Base-by-base conservation (phyloP, 2,113 vertebrate species). In the Prinia subflava region DNA sequence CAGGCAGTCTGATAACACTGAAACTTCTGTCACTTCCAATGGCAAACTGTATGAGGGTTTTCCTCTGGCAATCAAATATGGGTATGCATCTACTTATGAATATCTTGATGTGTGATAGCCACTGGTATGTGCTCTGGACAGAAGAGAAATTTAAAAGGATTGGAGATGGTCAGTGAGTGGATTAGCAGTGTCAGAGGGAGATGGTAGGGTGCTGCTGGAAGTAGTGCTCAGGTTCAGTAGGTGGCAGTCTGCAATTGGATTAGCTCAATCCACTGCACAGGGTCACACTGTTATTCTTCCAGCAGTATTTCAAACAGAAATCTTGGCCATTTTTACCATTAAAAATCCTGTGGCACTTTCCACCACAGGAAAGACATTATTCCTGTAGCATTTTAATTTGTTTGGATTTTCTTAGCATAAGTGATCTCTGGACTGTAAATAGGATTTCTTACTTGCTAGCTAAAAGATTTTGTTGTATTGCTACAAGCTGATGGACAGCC, bases 241-340 rank as follows among this genome's bases (percentile, higher is more conserved):
- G 90, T 96, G 93, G 93, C 95, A 97, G 76, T 64, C 94, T 96
- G 87, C 92, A 90, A 12, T 78, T 94, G 94, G 69, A 78, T 87
- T 95, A 93, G 75, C 70, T 33, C 81, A 55, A 73, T 11, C 49
- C 44, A 24, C n/a, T 12, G 25, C 63, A 37, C 75, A 56, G 17
- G 27, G 74, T 37, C 76, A 70, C 1, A 0, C 47, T 59, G 27
- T 16, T 37, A 37, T 5, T 64, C 52, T 67, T 77, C 56, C 44
- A 60, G 37, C 24, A 70, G 42, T 13, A 68, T 6, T 79, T 28
- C n/a, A 80, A 93, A 70, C 33, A 92, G 39, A 89, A 89, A 10
- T 80, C 31, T 13, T 68, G 74, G 22, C 6, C 31, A 46, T 42
- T 87, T 96, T 88, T 55, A 78, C 46, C 33, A 25, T 65, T 63